Evolutionary conservation across 1,140 invertebrate genomes (phyloP).

Genomic region (Eupristina koningsbergeri): DNA sequence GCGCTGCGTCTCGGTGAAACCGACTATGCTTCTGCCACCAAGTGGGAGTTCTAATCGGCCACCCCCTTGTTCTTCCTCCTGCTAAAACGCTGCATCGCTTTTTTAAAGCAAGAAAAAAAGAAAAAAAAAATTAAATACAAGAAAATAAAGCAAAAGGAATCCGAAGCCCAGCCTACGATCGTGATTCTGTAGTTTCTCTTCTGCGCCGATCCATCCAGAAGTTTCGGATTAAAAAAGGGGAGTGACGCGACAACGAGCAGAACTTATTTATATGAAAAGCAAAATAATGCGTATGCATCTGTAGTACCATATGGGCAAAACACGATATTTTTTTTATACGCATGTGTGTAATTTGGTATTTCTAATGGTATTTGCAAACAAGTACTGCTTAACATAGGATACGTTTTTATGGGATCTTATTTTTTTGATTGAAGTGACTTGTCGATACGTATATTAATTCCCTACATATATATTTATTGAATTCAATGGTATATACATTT

Average conservation of each 20-base stretch:
- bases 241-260: background rate
- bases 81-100: background rate
- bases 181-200: background rate
- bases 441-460: background rate
- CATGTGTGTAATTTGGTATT: conserved; percentile 33
- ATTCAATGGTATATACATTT: background rate
- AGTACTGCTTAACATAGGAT: background rate
- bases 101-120: background rate
- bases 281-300: conserved; percentile 10
- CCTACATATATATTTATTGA: background rate
- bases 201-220: background rate
- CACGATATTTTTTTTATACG: conserved; percentile 12
- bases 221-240: background rate
- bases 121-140: background rate
- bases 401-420: conserved; percentile 4
- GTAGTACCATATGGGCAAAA: background rate
- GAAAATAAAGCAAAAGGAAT: background rate
- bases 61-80: background rate
- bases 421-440: background rate
- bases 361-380: background rate
- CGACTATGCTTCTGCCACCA: conserved; percentile 86
- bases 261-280: conserved; percentile 27
- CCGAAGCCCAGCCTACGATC: background rate
- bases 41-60: conserved; percentile 91
- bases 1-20: conserved; percentile 87